Conservation (phyloP, 2,113 vertebrate genomes). For the Oreotragus oreotragus region DNA sequence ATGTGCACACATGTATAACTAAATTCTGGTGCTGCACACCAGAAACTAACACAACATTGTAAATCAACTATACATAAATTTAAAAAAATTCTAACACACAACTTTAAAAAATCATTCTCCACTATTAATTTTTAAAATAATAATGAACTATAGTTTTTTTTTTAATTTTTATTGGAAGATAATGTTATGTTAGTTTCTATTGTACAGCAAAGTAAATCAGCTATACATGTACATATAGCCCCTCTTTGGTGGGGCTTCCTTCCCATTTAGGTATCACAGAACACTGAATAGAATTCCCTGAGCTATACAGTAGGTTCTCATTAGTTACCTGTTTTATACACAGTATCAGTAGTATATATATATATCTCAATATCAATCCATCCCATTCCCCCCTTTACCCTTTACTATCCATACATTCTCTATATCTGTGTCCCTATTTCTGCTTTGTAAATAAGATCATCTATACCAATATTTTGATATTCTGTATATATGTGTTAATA, state of each 20-base stretch:
- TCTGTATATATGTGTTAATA: neutral
- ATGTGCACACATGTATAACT: no score
- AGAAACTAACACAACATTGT: no score
- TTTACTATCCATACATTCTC: neutral
- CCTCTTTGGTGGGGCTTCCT: neutral
- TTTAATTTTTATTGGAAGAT: neutral
- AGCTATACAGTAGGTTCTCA: neutral
- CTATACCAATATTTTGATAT: neutral
- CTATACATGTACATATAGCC: neutral
- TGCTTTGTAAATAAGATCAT: neutral
- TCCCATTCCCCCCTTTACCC: neutral
- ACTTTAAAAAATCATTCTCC: neutral
- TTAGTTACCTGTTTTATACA: neutral
- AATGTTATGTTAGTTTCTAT: neutral
- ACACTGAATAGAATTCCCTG: neutral
- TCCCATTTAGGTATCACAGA: neutral
- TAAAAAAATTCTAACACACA: neutral
- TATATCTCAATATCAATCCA: neutral
- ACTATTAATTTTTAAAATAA: slow-evolving; percentile 29
- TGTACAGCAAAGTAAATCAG: neutral
- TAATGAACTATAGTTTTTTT: neutral
- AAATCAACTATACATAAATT: no score
- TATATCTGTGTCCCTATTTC: neutral
- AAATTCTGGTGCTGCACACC: no score
- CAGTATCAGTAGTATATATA: neutral